A percentile compares a stretch with the other conserved stretches of the same genome.
These are phyloP conservation scores for Microchirus variegatus DNA, from an alignment of 2,797 vertebrate species.

Conservation along the genomic window DNA sequence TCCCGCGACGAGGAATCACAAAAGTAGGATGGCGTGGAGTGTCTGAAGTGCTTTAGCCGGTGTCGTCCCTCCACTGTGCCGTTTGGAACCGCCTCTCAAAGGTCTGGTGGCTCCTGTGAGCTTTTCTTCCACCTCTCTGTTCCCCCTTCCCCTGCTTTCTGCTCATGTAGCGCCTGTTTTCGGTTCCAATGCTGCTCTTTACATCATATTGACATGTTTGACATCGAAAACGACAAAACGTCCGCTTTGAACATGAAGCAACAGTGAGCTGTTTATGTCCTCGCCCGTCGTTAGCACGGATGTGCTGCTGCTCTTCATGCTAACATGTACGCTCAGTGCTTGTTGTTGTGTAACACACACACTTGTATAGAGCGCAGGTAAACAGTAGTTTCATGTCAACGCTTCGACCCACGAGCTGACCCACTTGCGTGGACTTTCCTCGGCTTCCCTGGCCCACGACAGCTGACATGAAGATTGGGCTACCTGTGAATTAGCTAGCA, in stretches of 20 bases:
- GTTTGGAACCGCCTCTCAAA: constrained; percentile 19
- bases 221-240: background rate
- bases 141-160: constrained; percentile 26
- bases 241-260: no score
- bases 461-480: constrained; percentile 3
- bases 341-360: constrained; percentile 40
- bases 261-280: no score
- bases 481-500: constrained; percentile 40
- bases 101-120: constrained; percentile 53
- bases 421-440: background rate
- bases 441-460: constrained; percentile 10
- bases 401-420: background rate
- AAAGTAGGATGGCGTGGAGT: constrained; percentile 60
- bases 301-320: constrained; percentile 23
- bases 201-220: background rate
- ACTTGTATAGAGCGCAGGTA: background rate
- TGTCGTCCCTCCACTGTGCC: background rate
- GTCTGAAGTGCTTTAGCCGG: constrained; percentile 5
- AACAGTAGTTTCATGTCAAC: background rate
- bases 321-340: constrained; percentile 25
- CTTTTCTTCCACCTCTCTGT: background rate
- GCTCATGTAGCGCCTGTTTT: constrained; percentile 31
- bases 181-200: constrained; percentile 25
- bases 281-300: no score
- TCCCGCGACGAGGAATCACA: constrained; percentile 31